Percentiles rank a stretch among this genome's conserved stretches.
Conservation (phyloP, 1,140 invertebrate species). For the Drosophila aff. region DNA sequence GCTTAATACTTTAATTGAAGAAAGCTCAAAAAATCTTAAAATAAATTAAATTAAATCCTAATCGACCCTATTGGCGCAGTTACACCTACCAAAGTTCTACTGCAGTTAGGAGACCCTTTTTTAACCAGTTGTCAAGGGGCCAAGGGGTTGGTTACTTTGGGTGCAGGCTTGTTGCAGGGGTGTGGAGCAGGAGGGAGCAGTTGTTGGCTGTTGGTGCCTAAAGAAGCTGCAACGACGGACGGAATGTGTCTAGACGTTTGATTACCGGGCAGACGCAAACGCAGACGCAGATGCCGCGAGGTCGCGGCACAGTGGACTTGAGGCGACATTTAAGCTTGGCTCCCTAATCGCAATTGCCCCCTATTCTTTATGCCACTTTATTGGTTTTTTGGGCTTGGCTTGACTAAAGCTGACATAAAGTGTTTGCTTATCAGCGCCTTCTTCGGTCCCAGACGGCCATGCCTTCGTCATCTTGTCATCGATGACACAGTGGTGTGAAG, state of each 20-base stretch:
- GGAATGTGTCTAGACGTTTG: slow-evolving; percentile 76
- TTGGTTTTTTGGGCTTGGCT: slow-evolving; percentile 42
- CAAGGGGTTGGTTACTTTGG: slow-evolving; percentile 13
- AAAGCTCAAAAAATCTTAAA: background rate
- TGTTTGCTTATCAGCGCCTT: slow-evolving; percentile 57
- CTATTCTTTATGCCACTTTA: slow-evolving; percentile 42
- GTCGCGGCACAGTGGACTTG: slow-evolving; percentile 64
- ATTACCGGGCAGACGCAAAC: slow-evolving; percentile 69
- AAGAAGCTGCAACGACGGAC: slow-evolving; percentile 73
- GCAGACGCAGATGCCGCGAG: slow-evolving; percentile 53
- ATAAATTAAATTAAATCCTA: background rate
- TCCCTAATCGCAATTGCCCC: slow-evolving; percentile 49
- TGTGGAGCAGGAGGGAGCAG: background rate
- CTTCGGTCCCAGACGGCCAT: slow-evolving; percentile 38
- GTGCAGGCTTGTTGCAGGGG: slow-evolving; percentile 4
- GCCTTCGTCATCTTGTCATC: slow-evolving; percentile 18
- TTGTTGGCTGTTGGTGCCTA: slow-evolving; percentile 29
- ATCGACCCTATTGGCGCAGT: too few relatives aligned
- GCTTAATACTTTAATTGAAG: too few relatives aligned
- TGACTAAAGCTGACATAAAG: slow-evolving; percentile 23
- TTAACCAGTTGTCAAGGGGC: slow-evolving; percentile 28
- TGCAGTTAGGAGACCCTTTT: slow-evolving; percentile 28
- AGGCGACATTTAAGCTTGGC: slow-evolving; percentile 36
- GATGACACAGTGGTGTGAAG: slow-evolving; percentile 36
- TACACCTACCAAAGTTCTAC: background rate